Evolutionary conservation across 2,113 vertebrate genomes (phyloP).

Genomic region (Ceyx cyanopectus): DNA sequence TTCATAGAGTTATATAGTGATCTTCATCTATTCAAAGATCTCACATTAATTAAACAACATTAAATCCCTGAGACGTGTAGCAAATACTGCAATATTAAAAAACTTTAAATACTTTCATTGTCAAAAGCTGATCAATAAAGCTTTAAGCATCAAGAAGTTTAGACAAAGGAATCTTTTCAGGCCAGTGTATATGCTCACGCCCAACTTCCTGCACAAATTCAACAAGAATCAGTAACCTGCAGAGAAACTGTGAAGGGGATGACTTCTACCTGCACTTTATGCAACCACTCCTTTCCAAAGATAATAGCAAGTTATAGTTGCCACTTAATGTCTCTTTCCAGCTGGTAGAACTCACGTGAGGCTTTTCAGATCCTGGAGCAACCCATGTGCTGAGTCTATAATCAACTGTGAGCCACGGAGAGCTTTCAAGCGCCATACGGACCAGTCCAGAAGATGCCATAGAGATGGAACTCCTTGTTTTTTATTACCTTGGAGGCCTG

Average conservation of each 20-base stretch:
- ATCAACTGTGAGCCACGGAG: background rate
- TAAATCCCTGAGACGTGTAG: background rate
- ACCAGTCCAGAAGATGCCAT: accelerated
- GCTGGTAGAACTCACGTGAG: background rate
- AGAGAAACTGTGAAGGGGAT: accelerated
- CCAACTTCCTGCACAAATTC: background rate
- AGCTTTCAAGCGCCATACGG: background rate
- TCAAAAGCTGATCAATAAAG: background rate
- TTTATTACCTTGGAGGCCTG: background rate
- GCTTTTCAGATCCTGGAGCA: background rate
- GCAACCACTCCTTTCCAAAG: background rate
- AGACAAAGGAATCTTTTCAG: background rate
- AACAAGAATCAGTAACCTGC: accelerated
- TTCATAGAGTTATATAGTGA: background rate
- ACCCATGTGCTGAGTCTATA: background rate
- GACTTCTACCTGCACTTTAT: accelerated
- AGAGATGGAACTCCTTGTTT: background rate
- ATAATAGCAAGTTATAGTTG: background rate
- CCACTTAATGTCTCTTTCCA: background rate
- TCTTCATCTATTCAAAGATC: background rate
- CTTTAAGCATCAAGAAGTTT: background rate
- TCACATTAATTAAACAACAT: background rate
- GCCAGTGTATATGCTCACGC: background rate
- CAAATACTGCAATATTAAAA: background rate
- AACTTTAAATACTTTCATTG: background rate